phyloP scores from a whole-genome alignment of 2,888 invertebrate species.

The Diaphora mendica region DNA sequence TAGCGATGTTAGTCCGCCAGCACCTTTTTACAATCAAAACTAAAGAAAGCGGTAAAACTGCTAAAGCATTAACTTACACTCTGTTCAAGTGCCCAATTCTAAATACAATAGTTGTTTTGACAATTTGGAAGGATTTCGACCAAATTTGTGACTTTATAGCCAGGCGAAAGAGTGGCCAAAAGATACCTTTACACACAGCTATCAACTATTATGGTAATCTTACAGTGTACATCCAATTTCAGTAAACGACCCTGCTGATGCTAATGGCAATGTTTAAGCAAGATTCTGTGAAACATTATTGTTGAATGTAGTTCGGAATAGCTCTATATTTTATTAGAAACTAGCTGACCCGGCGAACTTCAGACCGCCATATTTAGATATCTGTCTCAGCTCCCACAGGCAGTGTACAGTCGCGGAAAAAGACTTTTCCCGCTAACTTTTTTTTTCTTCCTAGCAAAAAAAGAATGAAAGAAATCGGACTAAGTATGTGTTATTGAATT shows the following conservation, averaged over 20 bases:
- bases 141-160: slow-evolving; percentile 56
- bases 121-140: slow-evolving; percentile 63
- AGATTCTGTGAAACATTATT: slow-evolving; percentile 25
- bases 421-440: no score
- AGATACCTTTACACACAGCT: slow-evolving; percentile 57
- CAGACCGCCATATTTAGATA: no score
- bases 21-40: slow-evolving; percentile 17
- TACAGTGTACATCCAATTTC: slow-evolving; percentile 71
- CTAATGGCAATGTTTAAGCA: slow-evolving; percentile 48
- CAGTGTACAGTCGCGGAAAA: no score
- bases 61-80: slow-evolving; percentile 28
- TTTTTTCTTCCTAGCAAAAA: no score
- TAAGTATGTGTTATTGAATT: no score
- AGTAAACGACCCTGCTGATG: slow-evolving; percentile 61
- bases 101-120: slow-evolving; percentile 49
- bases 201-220: slow-evolving; percentile 75
- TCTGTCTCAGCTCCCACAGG: no score
- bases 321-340: neutral
- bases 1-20: neutral
- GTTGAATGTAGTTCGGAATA: slow-evolving; percentile 15
- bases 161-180: slow-evolving; percentile 47
- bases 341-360: no score
- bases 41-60: neutral
- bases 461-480: no score
- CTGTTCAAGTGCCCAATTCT: slow-evolving; percentile 44